Evolutionary conservation across 1,140 invertebrate species (phyloP).

Genomic region (Cotesia vestalis): DNA sequence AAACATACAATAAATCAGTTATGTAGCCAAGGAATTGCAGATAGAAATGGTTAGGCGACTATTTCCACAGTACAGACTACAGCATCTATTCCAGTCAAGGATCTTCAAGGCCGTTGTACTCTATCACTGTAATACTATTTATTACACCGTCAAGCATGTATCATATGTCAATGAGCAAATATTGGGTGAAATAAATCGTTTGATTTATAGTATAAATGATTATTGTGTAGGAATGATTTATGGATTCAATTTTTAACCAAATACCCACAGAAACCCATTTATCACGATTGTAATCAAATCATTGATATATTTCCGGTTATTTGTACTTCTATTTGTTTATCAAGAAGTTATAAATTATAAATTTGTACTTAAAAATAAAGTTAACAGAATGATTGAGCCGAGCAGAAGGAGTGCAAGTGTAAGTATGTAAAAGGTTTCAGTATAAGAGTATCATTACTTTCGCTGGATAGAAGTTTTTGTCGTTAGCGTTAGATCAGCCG

Average conservation of each 20-base stretch:
- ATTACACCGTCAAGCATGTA: neutral
- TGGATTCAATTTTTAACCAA: no score
- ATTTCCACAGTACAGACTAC: neutral
- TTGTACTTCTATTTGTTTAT: no score
- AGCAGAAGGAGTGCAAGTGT: neutral
- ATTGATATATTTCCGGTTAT: no score
- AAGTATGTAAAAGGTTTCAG: neutral
- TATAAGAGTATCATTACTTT: conserved; percentile 17
- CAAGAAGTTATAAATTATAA: neutral
- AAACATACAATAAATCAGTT: no score
- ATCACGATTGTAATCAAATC: no score
- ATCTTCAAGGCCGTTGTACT: conserved; percentile 32
- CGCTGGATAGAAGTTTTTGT: conserved; percentile 17
- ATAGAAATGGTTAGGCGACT: no score
- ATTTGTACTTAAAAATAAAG: no score
- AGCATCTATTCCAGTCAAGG: conserved; percentile 23
- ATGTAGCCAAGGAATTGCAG: no score
- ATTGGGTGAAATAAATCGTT: neutral
- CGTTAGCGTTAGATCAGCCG: conserved; percentile 22
- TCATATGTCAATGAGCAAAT: neutral
- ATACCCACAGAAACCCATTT: no score
- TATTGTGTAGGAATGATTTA: no score
- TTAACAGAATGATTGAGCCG: neutral
- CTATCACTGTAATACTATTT: neutral
- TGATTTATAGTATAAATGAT: no score